Evolutionary conservation across 2,888 invertebrate genomes (phyloP), one percentile per base, ranked within the genome.

Genomic region (Drosophila affinis): DNA sequence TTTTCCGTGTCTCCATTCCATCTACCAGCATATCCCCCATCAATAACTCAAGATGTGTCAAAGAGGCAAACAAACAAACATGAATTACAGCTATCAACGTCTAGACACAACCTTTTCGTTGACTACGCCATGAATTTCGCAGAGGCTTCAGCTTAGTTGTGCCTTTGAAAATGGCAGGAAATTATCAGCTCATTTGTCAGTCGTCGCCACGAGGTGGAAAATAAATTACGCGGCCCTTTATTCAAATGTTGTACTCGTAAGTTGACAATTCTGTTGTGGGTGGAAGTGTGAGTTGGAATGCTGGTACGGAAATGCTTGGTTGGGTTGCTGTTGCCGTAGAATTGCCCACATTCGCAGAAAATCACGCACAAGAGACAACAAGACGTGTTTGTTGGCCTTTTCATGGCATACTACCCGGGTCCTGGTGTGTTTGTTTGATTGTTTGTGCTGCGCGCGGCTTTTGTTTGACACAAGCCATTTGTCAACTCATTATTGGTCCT

Each of bases 401-500:
- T 39, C 14, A 14, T 39, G 6, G 39, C 14, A 7, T 14, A 6
- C 0, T 14, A 14, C 39, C 65, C 48, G 65, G 49, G 47, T 46
- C 48, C 60, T 48, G 46, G 32, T 5, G 34, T 10, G 24, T 7
- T 49, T 10, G 24, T 17, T 34, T 49, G 24, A 14, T 34, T 49
- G 29, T 51, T 29, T 24, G 24, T 24, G 51, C 53, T 49, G 56
- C 21, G 52, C 44, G 48, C 44, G 48, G 47, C 63, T 63, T 53
- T 56, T 72, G 63, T 72, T 59, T 72, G 72, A 57, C 67, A 67
- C 52, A 57, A 68, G 80, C 55, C 60, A 71, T 74, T 83, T 77
- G 75, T 80, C 76, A 80, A 70, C 72, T 65, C 69, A 75, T 81
- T 77, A 81, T 80, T 54, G 57, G 81, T 78, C 65, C 21, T 49